phyloP scores from a whole-genome alignment of 2,113 vertebrate genomes.

The Himantopus leucocephalus region DNA sequence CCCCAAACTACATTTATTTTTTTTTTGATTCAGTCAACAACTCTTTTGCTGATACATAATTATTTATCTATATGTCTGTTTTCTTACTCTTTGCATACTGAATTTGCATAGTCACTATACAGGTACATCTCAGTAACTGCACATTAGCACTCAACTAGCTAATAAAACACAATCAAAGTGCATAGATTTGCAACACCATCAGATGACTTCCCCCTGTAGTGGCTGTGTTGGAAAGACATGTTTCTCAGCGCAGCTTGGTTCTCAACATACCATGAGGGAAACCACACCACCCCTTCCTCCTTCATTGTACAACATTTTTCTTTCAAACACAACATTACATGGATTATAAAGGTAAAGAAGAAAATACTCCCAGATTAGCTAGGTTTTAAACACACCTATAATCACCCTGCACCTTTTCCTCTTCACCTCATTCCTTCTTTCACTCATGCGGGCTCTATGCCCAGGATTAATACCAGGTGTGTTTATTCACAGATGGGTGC shows the following conservation, averaged over 20 bases:
- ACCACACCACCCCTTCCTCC: neutral
- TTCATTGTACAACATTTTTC: neutral
- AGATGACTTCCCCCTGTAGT: neutral
- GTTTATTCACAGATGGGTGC: neutral
- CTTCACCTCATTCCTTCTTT: neutral
- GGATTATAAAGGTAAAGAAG: neutral
- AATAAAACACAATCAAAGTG: neutral
- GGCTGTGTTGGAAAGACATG: neutral
- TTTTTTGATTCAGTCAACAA: neutral
- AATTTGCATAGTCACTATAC: neutral
- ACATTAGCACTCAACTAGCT: neutral
- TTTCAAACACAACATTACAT: neutral
- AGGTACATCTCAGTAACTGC: neutral
- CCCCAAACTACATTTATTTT: neutral
- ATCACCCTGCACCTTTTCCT: neutral
- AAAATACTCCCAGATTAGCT: neutral
- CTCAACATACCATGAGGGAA: neutral
- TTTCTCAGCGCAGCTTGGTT: neutral
- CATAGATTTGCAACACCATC: neutral
- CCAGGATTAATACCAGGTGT: neutral
- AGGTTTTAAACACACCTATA: neutral
- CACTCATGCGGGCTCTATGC: neutral
- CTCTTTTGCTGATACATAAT: neutral
- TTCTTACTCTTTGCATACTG: neutral
- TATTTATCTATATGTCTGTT: neutral